Conservation (phyloP, 2,888 invertebrate species). For the Disparrhopalites patrizii region DNA sequence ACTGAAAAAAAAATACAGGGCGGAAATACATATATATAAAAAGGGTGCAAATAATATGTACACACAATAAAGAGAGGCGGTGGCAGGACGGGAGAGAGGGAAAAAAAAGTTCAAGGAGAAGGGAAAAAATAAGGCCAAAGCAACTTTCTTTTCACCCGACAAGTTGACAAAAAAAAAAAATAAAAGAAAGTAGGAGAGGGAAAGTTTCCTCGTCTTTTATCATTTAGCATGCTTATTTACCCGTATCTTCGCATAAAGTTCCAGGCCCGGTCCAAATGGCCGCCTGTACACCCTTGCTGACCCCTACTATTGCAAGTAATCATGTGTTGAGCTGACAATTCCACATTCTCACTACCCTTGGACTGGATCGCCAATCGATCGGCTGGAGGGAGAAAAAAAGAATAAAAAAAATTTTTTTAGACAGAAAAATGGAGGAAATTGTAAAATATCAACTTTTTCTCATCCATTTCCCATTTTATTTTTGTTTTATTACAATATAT, state of each 20-base stretch:
- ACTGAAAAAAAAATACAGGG: constrained; percentile 56
- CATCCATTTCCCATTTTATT: too few relatives aligned
- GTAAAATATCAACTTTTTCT: too few relatives aligned
- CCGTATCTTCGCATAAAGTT: constrained; percentile 71
- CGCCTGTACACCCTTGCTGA: constrained; percentile 73
- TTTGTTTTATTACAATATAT: too few relatives aligned
- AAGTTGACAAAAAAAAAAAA: too few relatives aligned
- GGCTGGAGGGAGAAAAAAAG: constrained; percentile 33
- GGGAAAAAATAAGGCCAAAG: too few relatives aligned
- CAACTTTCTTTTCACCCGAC: too few relatives aligned
- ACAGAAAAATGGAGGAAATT: neutral
- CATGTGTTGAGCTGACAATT: constrained; percentile 78
- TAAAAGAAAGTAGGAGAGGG: too few relatives aligned
- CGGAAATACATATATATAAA: neutral
- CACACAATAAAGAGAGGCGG: too few relatives aligned
- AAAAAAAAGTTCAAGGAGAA: too few relatives aligned
- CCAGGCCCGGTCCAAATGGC: constrained; percentile 85
- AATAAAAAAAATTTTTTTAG: neutral
- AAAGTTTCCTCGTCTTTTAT: too few relatives aligned
- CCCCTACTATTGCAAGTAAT: constrained; percentile 76
- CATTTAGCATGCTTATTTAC: constrained; percentile 50
- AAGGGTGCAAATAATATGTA: too few relatives aligned
- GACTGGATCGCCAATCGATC: constrained; percentile 76
- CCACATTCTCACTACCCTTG: constrained; percentile 67
- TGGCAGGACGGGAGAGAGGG: too few relatives aligned